Evolutionary conservation across 1,140 invertebrate genomes (phyloP).

Genomic region (Eriocheir sinensis): DNA sequence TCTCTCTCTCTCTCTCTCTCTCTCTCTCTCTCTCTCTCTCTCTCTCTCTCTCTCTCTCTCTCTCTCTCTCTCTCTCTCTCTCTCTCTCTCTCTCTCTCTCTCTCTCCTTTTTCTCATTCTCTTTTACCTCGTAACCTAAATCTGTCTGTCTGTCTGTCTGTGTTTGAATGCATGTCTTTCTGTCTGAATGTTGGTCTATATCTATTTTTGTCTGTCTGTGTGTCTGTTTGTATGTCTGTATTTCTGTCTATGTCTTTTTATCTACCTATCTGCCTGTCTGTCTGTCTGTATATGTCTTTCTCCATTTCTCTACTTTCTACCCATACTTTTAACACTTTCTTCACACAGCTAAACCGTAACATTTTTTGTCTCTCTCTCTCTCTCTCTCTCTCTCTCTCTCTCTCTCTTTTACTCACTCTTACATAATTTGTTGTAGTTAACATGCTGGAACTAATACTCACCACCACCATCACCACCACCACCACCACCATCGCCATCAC

Average conservation of each 20-base stretch:
- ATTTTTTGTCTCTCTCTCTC: neutral
- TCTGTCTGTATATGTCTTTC: neutral
- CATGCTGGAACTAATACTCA: neutral
- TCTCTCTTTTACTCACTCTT: neutral
- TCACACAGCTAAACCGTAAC: too few species aligned
- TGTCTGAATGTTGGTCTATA: too few species aligned
- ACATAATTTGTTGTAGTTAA: too few species aligned
- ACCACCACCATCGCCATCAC: neutral
- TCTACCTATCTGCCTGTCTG: neutral
- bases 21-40: neutral
- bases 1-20: neutral
- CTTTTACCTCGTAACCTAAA: too few species aligned
- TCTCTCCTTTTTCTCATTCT: neutral
- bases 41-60: neutral
- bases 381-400: neutral
- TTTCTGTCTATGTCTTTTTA: neutral
- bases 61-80: constrained; percentile 11
- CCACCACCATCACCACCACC: neutral
- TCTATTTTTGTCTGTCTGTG: too few species aligned
- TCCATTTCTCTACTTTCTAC: neutral
- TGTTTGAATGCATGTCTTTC: too few species aligned
- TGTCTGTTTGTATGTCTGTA: too few species aligned
- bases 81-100: neutral
- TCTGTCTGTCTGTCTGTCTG: too few species aligned
- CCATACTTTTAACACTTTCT: neutral